Conservation (phyloP, 2,797 vertebrate species). For the Vespertilio murinus region DNA sequence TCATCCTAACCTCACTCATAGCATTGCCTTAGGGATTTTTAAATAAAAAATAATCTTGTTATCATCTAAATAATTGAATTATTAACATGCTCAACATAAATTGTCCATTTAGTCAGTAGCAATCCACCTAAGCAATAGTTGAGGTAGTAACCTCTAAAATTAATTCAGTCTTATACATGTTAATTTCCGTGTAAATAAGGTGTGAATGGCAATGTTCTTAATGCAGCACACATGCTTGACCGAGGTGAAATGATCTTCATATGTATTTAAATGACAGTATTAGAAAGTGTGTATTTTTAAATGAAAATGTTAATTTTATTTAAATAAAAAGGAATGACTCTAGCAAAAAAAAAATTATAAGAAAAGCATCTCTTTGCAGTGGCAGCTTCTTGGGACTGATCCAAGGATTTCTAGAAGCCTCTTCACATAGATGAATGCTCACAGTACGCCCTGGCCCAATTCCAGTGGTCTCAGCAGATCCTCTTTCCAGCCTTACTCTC, state of each 20-base stretch:
- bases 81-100: background rate
- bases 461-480: background rate
- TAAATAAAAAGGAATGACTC: background rate
- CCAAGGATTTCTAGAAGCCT: background rate
- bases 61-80: background rate
- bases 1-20: background rate
- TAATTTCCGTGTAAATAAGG: background rate
- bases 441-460: background rate
- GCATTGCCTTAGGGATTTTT: background rate
- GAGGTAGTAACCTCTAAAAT: background rate
- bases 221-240: background rate
- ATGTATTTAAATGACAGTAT: background rate
- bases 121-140: background rate
- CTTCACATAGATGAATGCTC: background rate
- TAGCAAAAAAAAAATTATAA: background rate
- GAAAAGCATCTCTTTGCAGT: background rate
- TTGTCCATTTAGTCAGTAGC: background rate
- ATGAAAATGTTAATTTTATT: background rate
- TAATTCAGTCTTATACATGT: background rate
- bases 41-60: background rate
- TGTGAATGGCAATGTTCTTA: background rate
- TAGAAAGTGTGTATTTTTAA: background rate
- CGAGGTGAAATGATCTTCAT: background rate
- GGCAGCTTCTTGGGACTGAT: background rate
- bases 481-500: background rate